Conservation (phyloP, 1,140 invertebrate genomes). For the Meloidogyne floridensis region DNA sequence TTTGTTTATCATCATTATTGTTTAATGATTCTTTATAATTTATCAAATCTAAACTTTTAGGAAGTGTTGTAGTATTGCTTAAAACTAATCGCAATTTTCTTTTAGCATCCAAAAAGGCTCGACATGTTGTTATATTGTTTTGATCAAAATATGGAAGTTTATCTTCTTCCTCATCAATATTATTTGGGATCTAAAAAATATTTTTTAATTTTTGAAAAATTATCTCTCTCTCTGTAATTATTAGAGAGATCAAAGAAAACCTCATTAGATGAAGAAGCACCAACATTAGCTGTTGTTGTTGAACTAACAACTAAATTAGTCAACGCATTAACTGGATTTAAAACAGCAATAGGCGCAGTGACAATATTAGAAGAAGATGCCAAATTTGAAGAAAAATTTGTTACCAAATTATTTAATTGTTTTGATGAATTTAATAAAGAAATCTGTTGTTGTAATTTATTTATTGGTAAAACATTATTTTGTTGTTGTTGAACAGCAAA, state of each 20-base stretch:
- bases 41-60: slow-evolving; percentile 22
- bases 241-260: not conserved
- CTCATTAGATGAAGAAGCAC: slow-evolving; percentile 7
- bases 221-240: not conserved
- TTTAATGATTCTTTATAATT: slow-evolving; percentile 4
- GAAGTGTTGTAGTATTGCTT: slow-evolving; percentile 71
- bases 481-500: not conserved
- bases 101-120: slow-evolving; percentile 82
- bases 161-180: slow-evolving; percentile 17
- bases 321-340: not conserved
- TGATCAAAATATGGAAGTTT: slow-evolving; percentile 73
- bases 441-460: not conserved
- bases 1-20: not conserved
- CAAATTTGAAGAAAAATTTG: not conserved
- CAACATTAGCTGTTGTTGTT: not conserved
- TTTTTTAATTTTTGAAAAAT: not conserved
- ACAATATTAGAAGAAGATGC: not conserved
- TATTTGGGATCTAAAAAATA: not conserved
- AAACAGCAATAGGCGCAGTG: not conserved
- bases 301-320: not conserved
- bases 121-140: slow-evolving; percentile 72
- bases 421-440: not conserved
- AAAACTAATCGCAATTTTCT: slow-evolving; percentile 87
- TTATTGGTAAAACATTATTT: not conserved
- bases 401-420: not conserved